These are phyloP conservation scores for Athripsodes cinereus DNA, from an alignment of 2,888 invertebrate genomes.

Conservation along the genomic window DNA sequence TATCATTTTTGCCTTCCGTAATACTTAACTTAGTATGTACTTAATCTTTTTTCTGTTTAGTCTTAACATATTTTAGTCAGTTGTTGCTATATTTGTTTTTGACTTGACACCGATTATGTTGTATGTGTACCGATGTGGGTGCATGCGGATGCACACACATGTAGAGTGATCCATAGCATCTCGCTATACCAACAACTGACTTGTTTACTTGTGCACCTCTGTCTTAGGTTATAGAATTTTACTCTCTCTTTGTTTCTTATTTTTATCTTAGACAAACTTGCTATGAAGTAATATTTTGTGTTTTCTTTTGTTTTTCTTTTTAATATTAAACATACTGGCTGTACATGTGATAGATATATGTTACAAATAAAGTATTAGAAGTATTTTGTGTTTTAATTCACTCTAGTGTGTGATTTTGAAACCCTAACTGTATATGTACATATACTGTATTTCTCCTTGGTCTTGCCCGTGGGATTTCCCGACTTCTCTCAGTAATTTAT, in stretches of 20 bases:
- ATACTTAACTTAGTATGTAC: neutral
- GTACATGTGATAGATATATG: neutral
- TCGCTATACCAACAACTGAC: neutral
- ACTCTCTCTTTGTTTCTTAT: neutral
- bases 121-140: neutral
- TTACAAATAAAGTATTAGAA: conserved; percentile 1
- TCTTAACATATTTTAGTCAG: neutral
- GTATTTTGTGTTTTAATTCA: conserved; percentile 2
- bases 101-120: neutral
- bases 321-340: neutral
- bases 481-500: neutral
- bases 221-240: neutral
- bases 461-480: neutral
- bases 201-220: neutral
- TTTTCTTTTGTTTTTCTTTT: neutral
- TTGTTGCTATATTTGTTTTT: neutral
- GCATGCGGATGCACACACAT: neutral
- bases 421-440: neutral
- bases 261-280: neutral
- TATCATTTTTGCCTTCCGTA: neutral
- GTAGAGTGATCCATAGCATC: no score
- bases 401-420: neutral
- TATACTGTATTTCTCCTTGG: neutral
- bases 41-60: neutral
- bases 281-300: neutral